These are phyloP conservation scores for Linyphia triangularis DNA, from an alignment of 2,888 invertebrate genomes.

Conservation along the genomic window DNA sequence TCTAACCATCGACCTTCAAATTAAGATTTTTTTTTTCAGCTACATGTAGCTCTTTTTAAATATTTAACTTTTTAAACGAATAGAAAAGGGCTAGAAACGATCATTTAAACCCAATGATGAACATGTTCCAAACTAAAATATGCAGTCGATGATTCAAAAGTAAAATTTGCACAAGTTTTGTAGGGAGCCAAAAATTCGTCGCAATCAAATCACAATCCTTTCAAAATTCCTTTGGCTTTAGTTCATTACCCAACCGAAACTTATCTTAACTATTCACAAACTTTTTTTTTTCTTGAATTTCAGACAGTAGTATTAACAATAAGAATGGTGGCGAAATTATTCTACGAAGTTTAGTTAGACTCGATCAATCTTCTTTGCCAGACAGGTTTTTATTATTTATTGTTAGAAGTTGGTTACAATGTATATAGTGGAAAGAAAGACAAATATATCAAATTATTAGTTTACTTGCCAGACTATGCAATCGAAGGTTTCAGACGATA, in stretches of 20 bases:
- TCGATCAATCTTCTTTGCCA: conserved; percentile 12
- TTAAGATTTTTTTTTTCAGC: too few species aligned
- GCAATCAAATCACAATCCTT: too few species aligned
- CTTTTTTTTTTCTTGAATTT: not conserved
- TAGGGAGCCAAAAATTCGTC: too few species aligned
- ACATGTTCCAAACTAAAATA: too few species aligned
- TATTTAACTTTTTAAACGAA: too few species aligned
- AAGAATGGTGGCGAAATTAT: conserved; percentile 1
- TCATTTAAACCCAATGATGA: too few species aligned
- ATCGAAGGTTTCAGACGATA: conserved; percentile 37
- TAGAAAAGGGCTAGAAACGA: too few species aligned
- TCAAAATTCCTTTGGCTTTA: not conserved
- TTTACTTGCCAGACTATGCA: conserved; percentile 37
- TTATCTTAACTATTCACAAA: conserved; percentile 12
- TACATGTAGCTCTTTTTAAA: too few species aligned
- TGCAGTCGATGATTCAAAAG: too few species aligned
- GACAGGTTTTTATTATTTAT: not conserved
- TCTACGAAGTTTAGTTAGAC: not conserved
- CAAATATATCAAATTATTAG: conserved; percentile 29
- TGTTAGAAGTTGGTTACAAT: conserved; percentile 19
- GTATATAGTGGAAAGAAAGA: not conserved
- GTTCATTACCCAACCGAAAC: not conserved
- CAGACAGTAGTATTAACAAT: conserved; percentile 23
- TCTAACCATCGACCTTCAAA: too few species aligned
- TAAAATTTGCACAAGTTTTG: too few species aligned